A percentile compares a stretch with the other conserved stretches of the same genome.
Evolutionary conservation across 1,140 invertebrate genomes (phyloP).

Genomic region (Acromyrmex heyeri): DNA sequence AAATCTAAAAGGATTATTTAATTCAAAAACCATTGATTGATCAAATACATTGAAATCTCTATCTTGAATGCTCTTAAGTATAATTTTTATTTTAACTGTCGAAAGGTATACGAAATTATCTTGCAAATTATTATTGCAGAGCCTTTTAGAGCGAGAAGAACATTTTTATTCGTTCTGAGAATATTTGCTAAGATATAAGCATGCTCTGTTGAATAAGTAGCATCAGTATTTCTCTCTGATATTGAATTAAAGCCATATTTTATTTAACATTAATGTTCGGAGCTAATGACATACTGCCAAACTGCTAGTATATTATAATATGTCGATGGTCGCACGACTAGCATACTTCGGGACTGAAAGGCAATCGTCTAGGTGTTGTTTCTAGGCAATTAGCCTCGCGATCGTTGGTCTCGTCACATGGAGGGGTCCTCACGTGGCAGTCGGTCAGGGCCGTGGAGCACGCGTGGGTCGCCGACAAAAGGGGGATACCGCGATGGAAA

Average conservation of each 20-base stretch:
- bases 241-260: not conserved
- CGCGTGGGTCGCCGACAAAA: slow-evolving; percentile 65
- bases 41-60: not conserved
- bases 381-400: slow-evolving; percentile 49
- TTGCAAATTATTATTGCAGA: not conserved
- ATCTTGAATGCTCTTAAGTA: no score
- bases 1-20: not conserved
- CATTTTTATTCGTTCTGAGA: not conserved
- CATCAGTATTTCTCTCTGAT: not conserved
- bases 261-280: not conserved
- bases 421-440: slow-evolving; percentile 72
- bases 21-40: not conserved
- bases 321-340: not conserved
- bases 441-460: slow-evolving; percentile 76
- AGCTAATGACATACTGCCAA: not conserved
- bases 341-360: not conserved
- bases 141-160: not conserved
- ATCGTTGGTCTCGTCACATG: slow-evolving; percentile 63
- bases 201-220: not conserved
- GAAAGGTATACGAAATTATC: not conserved
- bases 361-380: slow-evolving; percentile 32
- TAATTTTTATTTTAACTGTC: not conserved
- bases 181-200: not conserved
- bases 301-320: not conserved
- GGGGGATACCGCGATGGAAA: slow-evolving; percentile 73